Evolutionary conservation across 2,113 vertebrate genomes (phyloP).

Genomic region (Mesocricetus auratus): DNA sequence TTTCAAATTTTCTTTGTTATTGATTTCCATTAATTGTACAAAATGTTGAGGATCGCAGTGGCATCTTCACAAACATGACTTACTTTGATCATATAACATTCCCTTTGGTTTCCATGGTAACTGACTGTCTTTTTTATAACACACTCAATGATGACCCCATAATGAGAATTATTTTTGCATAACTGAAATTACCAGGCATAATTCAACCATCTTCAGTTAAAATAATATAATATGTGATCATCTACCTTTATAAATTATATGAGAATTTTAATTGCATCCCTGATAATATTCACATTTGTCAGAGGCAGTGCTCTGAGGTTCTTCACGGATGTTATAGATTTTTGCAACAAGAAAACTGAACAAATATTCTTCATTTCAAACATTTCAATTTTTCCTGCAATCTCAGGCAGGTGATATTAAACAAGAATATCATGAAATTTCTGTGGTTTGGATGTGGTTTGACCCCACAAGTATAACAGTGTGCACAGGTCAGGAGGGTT

Average conservation of each 20-base stretch:
- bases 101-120: conserved; percentile 4
- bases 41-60: neutral
- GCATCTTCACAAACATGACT: neutral
- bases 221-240: neutral
- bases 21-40: neutral
- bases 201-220: conserved; percentile 8
- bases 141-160: neutral
- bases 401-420: neutral
- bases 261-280: neutral
- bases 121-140: neutral
- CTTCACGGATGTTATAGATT: neutral
- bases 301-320: neutral
- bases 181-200: neutral
- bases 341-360: conserved; percentile 15
- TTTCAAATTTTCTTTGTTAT: neutral
- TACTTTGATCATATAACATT: neutral
- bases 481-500: neutral
- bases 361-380: neutral
- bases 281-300: conserved; percentile 41
- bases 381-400: neutral
- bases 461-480: neutral
- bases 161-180: neutral
- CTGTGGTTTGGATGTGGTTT: neutral
- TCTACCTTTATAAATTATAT: neutral
- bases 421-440: neutral